phyloP scores from a whole-genome alignment of 2,113 vertebrate genomes.

The Lagenorhynchus albirostris region DNA sequence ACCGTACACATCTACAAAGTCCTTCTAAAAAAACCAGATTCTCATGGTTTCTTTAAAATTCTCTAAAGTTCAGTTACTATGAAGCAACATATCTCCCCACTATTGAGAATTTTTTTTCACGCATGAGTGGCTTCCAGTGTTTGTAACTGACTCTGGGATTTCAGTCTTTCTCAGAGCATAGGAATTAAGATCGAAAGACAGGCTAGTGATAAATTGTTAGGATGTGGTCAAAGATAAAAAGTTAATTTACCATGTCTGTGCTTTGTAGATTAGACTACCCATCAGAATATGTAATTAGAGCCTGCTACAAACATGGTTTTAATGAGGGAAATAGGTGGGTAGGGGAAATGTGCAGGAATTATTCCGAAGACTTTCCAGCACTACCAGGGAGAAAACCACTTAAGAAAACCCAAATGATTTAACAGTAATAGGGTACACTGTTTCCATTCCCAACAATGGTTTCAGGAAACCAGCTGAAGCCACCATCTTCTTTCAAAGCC shows the following conservation, averaged over 20 bases:
- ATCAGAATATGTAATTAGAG: slow-evolving; percentile 30
- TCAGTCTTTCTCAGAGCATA: not conserved
- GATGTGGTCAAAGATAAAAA: slow-evolving; percentile 56
- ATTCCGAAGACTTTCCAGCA: not conserved
- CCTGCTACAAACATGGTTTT: not conserved
- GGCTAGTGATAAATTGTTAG: slow-evolving; percentile 2
- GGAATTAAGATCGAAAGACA: slow-evolving; percentile 51
- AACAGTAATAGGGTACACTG: not conserved
- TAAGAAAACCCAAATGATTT: slow-evolving; percentile 28
- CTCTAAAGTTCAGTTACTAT: not conserved
- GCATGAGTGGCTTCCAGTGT: not conserved
- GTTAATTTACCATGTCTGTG: not conserved
- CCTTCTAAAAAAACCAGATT: not conserved
- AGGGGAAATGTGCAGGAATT: not conserved
- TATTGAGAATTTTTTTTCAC: not conserved
- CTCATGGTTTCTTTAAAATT: not conserved
- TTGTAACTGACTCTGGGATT: not conserved
- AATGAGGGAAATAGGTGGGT: slow-evolving; percentile 11
- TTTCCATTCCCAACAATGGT: not conserved
- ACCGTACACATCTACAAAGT: not conserved
- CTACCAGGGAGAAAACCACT: not conserved
- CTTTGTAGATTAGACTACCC: slow-evolving; percentile 32
- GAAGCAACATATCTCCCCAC: not conserved
- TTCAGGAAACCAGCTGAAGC: not conserved
- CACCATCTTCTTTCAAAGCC: not conserved